These are phyloP conservation scores for Amblyornis subalaris DNA, from an alignment of 2,113 vertebrate species.

Conservation along the genomic window DNA sequence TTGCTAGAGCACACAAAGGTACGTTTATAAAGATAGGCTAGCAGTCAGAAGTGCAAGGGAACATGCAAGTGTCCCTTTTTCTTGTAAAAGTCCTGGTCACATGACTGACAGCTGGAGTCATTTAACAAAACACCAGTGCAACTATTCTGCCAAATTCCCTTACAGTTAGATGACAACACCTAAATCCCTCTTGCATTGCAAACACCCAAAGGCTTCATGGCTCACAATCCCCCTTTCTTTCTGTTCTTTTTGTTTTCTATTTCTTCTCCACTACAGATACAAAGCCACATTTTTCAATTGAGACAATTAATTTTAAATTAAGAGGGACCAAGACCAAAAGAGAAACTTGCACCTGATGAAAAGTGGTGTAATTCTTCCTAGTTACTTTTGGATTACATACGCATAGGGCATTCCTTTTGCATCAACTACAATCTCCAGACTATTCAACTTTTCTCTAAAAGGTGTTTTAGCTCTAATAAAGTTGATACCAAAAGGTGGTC, in stretches of 20 bases:
- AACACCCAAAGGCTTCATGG: background rate
- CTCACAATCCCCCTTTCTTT: background rate
- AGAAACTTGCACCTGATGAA: background rate
- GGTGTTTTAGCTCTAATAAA: background rate
- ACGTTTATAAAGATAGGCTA: background rate
- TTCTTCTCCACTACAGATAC: background rate
- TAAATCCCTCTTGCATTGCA: constrained; percentile 4
- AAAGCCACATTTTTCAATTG: background rate
- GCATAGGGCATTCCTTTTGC: background rate
- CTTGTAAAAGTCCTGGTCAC: background rate
- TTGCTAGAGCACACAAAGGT: background rate
- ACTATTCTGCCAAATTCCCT: background rate
- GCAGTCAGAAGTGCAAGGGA: background rate
- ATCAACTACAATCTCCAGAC: background rate
- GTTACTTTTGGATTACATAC: background rate
- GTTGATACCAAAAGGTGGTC: background rate
- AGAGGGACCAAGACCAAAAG: background rate
- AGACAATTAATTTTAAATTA: background rate
- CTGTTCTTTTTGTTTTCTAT: background rate
- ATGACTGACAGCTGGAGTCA: constrained; percentile 38
- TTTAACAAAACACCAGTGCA: constrained; percentile 39
- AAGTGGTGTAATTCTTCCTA: background rate
- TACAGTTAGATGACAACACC: constrained; percentile 3
- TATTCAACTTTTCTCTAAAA: background rate
- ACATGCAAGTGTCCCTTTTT: background rate